phyloP scores from a whole-genome alignment of 2,888 invertebrate genomes.

The Rhopalosiphum nymphaeae region DNA sequence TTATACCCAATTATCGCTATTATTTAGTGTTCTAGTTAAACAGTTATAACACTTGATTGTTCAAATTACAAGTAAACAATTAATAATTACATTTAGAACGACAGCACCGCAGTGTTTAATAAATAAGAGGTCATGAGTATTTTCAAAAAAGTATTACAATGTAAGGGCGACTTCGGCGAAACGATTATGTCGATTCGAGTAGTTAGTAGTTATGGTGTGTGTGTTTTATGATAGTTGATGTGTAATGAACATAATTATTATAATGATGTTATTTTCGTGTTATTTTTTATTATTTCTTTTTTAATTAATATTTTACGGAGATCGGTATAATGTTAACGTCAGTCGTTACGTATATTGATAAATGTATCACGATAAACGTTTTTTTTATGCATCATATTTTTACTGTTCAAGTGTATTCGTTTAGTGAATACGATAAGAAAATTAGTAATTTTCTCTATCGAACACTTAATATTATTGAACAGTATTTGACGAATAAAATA shows the following conservation, averaged over 20 bases:
- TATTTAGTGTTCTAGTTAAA: background rate
- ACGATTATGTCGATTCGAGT: background rate
- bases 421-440: conserved; percentile 9
- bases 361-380: background rate
- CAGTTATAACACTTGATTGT: conserved; percentile 9
- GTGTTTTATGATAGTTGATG: background rate
- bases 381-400: background rate
- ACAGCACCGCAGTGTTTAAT: background rate
- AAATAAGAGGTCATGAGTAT: background rate
- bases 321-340: background rate
- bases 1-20: background rate
- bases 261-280: background rate
- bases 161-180: background rate
- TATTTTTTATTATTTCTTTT: background rate
- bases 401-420: background rate
- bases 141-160: background rate
- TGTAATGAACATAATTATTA: background rate
- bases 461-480: background rate
- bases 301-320: background rate
- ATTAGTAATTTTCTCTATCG: background rate
- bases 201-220: background rate
- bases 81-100: background rate
- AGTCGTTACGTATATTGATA: background rate
- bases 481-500: background rate
- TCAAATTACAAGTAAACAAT: conserved; percentile 9